phyloP scores from a whole-genome alignment of 1,140 invertebrate species.

The Drosophila virilis region DNA sequence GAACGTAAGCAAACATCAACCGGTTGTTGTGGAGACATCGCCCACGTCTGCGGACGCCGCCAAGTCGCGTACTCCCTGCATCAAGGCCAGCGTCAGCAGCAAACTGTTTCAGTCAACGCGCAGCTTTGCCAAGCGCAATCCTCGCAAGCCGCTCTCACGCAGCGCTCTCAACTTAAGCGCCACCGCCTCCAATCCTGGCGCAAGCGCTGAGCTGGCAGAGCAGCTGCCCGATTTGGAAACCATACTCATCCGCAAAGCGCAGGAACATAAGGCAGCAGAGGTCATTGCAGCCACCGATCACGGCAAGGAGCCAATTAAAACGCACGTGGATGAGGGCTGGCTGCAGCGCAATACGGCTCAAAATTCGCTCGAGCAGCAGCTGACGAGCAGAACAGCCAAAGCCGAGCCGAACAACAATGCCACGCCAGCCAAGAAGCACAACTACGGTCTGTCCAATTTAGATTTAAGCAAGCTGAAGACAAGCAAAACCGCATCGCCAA shows the following conservation, averaged over 20 bases:
- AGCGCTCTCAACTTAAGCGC: slow-evolving; percentile 30
- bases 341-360: slow-evolving; percentile 61
- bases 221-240: slow-evolving; percentile 80
- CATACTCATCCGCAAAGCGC: slow-evolving; percentile 76
- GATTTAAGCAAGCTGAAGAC: slow-evolving; percentile 65
- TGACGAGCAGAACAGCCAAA: neutral
- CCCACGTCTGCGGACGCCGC: neutral
- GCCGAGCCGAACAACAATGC: slow-evolving; percentile 51
- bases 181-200: neutral
- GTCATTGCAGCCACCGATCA: slow-evolving; percentile 32
- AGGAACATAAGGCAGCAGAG: slow-evolving; percentile 61
- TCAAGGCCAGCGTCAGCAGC: slow-evolving; percentile 80
- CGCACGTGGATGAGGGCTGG: slow-evolving; percentile 74
- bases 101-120: slow-evolving; percentile 88
- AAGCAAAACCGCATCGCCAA: neutral
- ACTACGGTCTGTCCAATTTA: slow-evolving; percentile 65
- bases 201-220: slow-evolving; percentile 14
- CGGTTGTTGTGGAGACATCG: slow-evolving; percentile 27
- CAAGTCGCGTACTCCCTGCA: slow-evolving; percentile 85
- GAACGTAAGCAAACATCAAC: slow-evolving; percentile 85
- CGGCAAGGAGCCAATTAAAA: slow-evolving; percentile 64
- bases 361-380: slow-evolving; percentile 45
- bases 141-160: slow-evolving; percentile 88
- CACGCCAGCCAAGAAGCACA: slow-evolving; percentile 34
- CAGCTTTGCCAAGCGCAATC: slow-evolving; percentile 89